These are phyloP conservation scores for Muricea muricata DNA, from an alignment of 92 coral and sea anemone species.

Conservation along the genomic window DNA sequence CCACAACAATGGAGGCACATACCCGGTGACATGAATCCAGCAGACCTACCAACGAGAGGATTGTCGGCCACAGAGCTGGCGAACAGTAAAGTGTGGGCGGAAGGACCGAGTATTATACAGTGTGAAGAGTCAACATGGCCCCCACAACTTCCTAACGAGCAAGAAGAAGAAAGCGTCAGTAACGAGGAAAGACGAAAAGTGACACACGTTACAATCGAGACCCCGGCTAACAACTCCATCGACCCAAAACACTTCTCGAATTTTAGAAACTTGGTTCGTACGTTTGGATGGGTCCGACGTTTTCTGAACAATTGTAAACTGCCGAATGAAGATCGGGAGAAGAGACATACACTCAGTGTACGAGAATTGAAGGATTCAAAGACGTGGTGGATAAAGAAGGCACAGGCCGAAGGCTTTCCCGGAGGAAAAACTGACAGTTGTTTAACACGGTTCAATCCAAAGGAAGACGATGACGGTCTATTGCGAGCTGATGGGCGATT, in stretches of 20 bases:
- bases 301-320: conserved; percentile 48
- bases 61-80: conserved; percentile 32
- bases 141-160: conserved; percentile 11
- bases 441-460: conserved; percentile 28
- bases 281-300: conserved; percentile 50
- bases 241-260: too few relatives aligned
- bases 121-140: conserved; percentile 60
- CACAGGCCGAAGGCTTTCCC: conserved; percentile 30
- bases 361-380: conserved; percentile 37
- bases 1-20: too few relatives aligned
- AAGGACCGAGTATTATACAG: conserved; percentile 50
- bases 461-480: conserved; percentile 28
- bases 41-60: too few relatives aligned
- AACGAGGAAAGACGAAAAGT: conserved; percentile 30
- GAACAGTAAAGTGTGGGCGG: conserved; percentile 45
- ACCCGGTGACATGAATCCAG: too few relatives aligned
- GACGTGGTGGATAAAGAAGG: conserved; percentile 24
- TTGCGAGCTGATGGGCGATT: conserved; percentile 49
- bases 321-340: not conserved
- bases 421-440: conserved; percentile 24
- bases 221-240: too few relatives aligned
- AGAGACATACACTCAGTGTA: not conserved
- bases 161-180: not conserved
- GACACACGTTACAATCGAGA: not conserved
- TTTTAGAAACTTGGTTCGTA: conserved; percentile 15